Evolutionary conservation across 2,888 invertebrate genomes (phyloP).

Genomic region (Plemyria rubiginata): DNA sequence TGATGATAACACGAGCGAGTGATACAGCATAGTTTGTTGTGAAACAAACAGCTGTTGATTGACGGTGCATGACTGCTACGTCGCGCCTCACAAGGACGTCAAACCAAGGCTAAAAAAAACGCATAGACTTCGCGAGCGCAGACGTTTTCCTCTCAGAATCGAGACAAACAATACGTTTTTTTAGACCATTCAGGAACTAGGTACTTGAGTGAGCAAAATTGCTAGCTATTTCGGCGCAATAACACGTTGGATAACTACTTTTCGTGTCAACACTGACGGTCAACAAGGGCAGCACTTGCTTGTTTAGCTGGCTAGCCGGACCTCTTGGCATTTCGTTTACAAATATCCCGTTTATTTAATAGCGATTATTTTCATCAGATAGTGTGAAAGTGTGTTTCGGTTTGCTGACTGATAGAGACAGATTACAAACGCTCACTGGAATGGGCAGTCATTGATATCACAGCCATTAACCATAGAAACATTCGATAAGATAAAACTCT

Average conservation of each 20-base stretch:
- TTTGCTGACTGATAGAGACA: conserved; percentile 55
- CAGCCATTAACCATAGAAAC: conserved; percentile 46
- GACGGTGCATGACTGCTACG: conserved; percentile 64
- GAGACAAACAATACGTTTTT: conserved; percentile 46
- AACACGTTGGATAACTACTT: conserved; percentile 39
- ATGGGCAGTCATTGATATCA: conserved; percentile 44
- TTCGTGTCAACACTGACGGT: conserved; percentile 33
- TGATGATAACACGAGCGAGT: conserved; percentile 51
- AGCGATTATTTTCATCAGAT: conserved; percentile 12
- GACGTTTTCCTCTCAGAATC: conserved; percentile 50
- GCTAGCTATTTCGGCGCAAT: conserved; percentile 51
- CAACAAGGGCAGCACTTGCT: conserved; percentile 13
- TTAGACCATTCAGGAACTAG: conserved; percentile 49
- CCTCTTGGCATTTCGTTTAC: conserved; percentile 12
- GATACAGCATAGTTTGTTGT: conserved; percentile 67
- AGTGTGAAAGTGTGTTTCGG: conserved; percentile 29
- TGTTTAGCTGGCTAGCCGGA: conserved; percentile 7
- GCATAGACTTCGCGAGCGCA: conserved; percentile 47
- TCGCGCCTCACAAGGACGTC: conserved; percentile 71
- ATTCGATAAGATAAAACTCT: conserved; percentile 33
- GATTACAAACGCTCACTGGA: conserved; percentile 45
- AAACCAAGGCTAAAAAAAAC: conserved; percentile 58
- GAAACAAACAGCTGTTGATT: conserved; percentile 67
- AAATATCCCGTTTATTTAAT: conserved; percentile 6
- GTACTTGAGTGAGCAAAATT: conserved; percentile 45